These are phyloP conservation scores for Epinephelus awoara DNA, from an alignment of 2,797 vertebrate genomes.

Conservation along the genomic window DNA sequence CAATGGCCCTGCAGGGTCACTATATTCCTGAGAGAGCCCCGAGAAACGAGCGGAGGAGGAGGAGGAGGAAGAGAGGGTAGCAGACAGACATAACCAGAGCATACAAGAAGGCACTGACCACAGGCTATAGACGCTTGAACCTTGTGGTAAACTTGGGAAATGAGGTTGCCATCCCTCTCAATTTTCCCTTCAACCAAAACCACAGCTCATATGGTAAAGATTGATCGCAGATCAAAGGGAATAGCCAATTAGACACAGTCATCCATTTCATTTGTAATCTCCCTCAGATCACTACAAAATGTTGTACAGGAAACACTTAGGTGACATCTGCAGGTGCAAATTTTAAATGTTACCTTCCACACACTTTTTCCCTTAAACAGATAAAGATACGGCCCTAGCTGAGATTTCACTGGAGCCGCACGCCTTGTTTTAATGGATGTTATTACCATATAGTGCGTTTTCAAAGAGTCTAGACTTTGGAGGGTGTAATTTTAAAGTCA, in stretches of 20 bases:
- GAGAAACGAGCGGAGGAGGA: constrained; percentile 51
- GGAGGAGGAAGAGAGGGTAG: constrained; percentile 35
- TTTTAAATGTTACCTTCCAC: constrained; percentile 52
- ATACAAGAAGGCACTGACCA: constrained; percentile 73
- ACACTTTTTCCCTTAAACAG: constrained; percentile 32
- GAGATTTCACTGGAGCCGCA: constrained; percentile 51
- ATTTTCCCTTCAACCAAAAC: constrained; percentile 80
- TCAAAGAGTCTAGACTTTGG: constrained; percentile 60
- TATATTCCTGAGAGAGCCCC: constrained; percentile 55
- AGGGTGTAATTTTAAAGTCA: constrained; percentile 77
- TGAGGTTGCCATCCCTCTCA: constrained; percentile 81
- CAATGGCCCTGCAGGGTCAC: constrained; percentile 62
- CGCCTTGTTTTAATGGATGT: constrained; percentile 62
- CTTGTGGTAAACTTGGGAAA: constrained; percentile 84
- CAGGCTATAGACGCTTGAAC: constrained; percentile 81
- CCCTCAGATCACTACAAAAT: constrained; percentile 62
- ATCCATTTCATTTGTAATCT: constrained; percentile 74
- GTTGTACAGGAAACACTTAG: constrained; percentile 72
- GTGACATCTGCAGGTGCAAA: constrained; percentile 77
- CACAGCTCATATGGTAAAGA: constrained; percentile 80
- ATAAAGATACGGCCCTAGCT: constrained; percentile 28
- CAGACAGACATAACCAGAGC: constrained; percentile 71
- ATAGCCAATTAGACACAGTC: constrained; percentile 80
- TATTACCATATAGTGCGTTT: constrained; percentile 65
- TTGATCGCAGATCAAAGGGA: constrained; percentile 83